A percentile compares a stretch with the other conserved stretches of the same genome.
These are phyloP conservation scores for Drosophila paucipuncta DNA, from an alignment of 2,888 invertebrate genomes.

Conservation along the genomic window DNA sequence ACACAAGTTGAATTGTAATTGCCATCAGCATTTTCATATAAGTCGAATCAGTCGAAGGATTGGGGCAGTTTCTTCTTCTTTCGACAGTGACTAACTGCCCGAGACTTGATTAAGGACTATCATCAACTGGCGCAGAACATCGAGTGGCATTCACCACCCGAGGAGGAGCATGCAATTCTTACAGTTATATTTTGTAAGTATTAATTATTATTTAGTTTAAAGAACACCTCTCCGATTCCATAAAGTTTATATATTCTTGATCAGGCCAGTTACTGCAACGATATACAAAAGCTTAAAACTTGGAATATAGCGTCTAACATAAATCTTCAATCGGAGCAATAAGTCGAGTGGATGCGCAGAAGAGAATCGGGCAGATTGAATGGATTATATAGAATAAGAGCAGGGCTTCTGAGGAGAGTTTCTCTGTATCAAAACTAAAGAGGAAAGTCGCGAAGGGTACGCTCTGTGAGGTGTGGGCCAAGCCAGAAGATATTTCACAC, in stretches of 20 bases:
- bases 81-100: background rate
- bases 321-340: background rate
- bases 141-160: background rate
- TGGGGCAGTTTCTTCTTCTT: background rate
- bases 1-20: background rate
- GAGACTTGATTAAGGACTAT: background rate
- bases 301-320: background rate
- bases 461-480: background rate
- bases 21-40: background rate
- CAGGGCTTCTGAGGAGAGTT: background rate
- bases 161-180: background rate
- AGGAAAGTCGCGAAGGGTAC: background rate
- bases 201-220: background rate
- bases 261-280: background rate
- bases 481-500: background rate
- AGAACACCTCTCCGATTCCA: background rate
- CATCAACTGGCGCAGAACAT: background rate
- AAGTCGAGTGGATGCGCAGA: background rate
- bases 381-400: background rate
- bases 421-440: background rate
- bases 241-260: background rate
- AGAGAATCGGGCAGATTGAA: background rate
- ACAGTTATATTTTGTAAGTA: background rate
- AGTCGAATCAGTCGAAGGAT: background rate
- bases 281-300: background rate